Evolutionary conservation across 2,888 invertebrate species (phyloP).

Genomic region (Diabrotica balteata): DNA sequence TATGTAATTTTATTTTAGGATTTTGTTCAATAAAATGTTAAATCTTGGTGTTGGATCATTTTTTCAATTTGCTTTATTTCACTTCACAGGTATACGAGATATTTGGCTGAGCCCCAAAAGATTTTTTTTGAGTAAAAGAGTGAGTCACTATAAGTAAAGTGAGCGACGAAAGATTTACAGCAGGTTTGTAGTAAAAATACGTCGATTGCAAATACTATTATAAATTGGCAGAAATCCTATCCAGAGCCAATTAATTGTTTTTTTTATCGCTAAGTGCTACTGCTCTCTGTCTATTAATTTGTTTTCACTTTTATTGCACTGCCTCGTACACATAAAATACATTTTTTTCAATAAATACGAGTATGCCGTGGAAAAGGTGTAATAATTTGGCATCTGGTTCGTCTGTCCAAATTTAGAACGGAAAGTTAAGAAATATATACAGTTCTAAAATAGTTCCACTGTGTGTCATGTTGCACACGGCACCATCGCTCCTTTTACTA

Average conservation of each 20-base stretch:
- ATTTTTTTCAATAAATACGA: neutral
- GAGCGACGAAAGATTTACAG: constrained; percentile 1
- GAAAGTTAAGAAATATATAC: constrained; percentile 66
- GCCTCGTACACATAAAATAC: neutral
- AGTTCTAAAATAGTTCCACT: constrained; percentile 63
- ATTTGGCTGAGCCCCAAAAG: neutral
- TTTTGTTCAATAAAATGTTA: neutral
- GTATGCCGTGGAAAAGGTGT: constrained; percentile 9
- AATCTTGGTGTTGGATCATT: neutral
- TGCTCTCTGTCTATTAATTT: no score
- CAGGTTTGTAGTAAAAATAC: constrained; percentile 1
- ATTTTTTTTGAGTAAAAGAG: neutral
- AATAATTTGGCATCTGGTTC: constrained; percentile 35
- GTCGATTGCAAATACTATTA: constrained; percentile 1
- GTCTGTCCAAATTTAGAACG: constrained; percentile 65
- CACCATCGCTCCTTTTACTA: constrained; percentile 49
- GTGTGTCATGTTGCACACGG: constrained; percentile 65
- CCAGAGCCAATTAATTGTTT: no score
- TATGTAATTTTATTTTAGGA: constrained; percentile 9
- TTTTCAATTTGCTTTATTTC: constrained; percentile 9
- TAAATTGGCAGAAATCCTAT: constrained; percentile 1
- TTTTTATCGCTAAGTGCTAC: no score
- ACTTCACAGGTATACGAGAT: neutral
- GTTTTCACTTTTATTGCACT: constrained; percentile 22
- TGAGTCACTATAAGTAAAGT: neutral